phyloP scores from a whole-genome alignment of 2,113 vertebrate species.

The Acrocephalus kingi region DNA sequence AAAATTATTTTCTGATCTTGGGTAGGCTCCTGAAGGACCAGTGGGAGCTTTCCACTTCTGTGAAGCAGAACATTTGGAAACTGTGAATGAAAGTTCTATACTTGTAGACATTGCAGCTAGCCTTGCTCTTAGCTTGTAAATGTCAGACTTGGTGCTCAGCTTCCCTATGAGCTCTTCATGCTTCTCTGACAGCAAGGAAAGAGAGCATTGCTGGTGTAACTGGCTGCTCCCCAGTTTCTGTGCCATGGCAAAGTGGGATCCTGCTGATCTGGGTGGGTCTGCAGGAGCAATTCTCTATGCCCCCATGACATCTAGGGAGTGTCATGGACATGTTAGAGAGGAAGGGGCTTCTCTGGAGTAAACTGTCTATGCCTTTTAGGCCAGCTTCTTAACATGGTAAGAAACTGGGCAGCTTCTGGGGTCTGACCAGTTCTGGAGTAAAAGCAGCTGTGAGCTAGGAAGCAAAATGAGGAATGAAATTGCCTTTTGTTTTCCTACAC shows the following conservation, averaged over 20 bases:
- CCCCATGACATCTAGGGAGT: neutral
- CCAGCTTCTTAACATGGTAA: neutral
- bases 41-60: neutral
- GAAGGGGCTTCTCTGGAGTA: neutral
- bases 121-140: neutral
- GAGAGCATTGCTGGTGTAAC: neutral
- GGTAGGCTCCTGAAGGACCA: neutral
- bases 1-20: slow-evolving; percentile 16
- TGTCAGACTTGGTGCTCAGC: neutral
- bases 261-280: neutral
- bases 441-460: neutral
- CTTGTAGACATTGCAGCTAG: neutral
- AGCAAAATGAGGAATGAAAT: neutral
- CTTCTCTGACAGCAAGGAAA: neutral
- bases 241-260: neutral
- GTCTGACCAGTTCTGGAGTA: neutral
- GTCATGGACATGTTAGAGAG: neutral
- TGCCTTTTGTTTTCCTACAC: neutral
- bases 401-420: neutral
- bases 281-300: neutral
- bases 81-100: neutral
- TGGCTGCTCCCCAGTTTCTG: neutral
- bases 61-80: slow-evolving; percentile 36
- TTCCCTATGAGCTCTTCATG: neutral
- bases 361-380: neutral